Percentiles rank a stretch among this genome's conserved stretches.
These are phyloP conservation scores for Eupithecia insigniata DNA, from an alignment of 2,888 invertebrate species.

Conservation along the genomic window DNA sequence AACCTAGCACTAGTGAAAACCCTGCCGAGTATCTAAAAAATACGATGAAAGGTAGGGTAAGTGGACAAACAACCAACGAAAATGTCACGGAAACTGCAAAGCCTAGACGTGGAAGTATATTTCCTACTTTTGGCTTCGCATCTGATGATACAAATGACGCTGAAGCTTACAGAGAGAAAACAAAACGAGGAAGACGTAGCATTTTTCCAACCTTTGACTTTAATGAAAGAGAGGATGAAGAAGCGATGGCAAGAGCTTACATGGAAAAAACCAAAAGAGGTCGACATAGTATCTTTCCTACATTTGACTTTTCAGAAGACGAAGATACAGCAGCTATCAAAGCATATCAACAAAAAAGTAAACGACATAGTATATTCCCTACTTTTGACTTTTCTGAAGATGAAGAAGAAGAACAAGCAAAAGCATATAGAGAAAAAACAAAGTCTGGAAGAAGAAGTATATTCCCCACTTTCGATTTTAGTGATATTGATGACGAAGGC, in stretches of 20 bases:
- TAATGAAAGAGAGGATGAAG: conserved; percentile 64
- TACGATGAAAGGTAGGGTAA: conserved; percentile 67
- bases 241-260: conserved; percentile 57
- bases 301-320: conserved; percentile 68
- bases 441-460: conserved; percentile 72
- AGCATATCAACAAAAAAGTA: conserved; percentile 59
- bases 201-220: conserved; percentile 76
- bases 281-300: conserved; percentile 70
- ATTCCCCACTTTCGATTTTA: conserved; percentile 76
- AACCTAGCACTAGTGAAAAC: conserved; percentile 66
- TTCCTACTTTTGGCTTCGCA: conserved; percentile 64
- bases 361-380: conserved; percentile 73
- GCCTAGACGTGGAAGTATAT: conserved; percentile 70
- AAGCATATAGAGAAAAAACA: conserved; percentile 69
- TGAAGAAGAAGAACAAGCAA: conserved; percentile 69
- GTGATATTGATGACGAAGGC: conserved; percentile 69
- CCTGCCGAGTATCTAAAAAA: conserved; percentile 70
- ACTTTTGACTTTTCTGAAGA: conserved; percentile 76
- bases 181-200: conserved; percentile 69
- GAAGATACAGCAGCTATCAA: conserved; percentile 43
- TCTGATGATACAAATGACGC: conserved; percentile 63
- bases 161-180: conserved; percentile 71
- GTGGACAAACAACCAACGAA: conserved; percentile 62
- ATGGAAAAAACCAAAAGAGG: conserved; percentile 67
- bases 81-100: conserved; percentile 53